phyloP scores from a whole-genome alignment of 2,888 invertebrate genomes.

The Bhutanitis thaidina region DNA sequence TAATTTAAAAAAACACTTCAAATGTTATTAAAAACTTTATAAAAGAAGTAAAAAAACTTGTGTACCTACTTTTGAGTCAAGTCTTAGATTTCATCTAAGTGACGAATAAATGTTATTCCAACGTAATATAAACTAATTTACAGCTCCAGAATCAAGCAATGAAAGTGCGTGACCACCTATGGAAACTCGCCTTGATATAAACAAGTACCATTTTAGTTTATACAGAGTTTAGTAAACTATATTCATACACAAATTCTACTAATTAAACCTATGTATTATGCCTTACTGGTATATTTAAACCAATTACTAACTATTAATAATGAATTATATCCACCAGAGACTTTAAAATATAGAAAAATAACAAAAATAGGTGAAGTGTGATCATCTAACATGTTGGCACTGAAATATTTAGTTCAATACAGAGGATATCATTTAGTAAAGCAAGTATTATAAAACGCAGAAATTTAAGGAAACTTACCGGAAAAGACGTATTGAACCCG shows the following conservation, averaged over 20 bases:
- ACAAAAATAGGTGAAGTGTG: conserved; percentile 28
- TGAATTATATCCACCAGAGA: neutral
- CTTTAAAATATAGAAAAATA: conserved; percentile 19
- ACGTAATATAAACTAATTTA: too few relatives aligned
- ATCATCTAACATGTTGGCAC: conserved; percentile 61
- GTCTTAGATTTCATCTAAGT: too few relatives aligned
- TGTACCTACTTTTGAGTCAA: too few relatives aligned
- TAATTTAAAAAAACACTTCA: too few relatives aligned
- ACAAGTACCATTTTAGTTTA: conserved; percentile 17
- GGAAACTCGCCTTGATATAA: conserved; percentile 23
- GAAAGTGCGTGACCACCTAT: conserved; percentile 17
- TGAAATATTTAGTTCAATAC: conserved; percentile 23
- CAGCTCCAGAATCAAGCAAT: neutral
- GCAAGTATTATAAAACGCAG: conserved; percentile 28
- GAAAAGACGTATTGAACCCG: conserved; percentile 88
- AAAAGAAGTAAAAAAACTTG: too few relatives aligned
- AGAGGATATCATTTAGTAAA: conserved; percentile 34
- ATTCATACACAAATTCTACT: neutral
- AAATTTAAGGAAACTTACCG: conserved; percentile 80
- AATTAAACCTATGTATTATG: neutral
- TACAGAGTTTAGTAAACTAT: conserved; percentile 11
- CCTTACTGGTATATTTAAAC: neutral
- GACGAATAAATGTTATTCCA: too few relatives aligned
- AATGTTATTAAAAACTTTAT: too few relatives aligned
- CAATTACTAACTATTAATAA: neutral